A percentile compares a stretch with the other conserved stretches of the same genome.
Evolutionary conservation across 2,888 invertebrate species (phyloP).

Genomic region (Xestia sexstrigata): DNA sequence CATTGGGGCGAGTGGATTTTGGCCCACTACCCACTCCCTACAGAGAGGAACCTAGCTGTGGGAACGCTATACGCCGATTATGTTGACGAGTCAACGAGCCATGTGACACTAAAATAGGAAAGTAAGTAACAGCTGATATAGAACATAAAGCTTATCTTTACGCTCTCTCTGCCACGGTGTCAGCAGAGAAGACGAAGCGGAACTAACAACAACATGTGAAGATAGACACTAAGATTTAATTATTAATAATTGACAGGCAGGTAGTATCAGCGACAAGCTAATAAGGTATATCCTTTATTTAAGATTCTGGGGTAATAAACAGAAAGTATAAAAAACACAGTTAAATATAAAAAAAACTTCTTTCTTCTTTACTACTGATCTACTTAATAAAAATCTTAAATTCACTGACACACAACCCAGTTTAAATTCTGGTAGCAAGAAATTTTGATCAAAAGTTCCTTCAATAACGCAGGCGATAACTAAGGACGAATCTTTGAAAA

Average conservation of each 20-base stretch:
- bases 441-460: background rate
- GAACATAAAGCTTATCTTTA: conserved; percentile 45
- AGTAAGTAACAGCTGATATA: conserved; percentile 6
- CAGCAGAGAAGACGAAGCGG: conserved; percentile 52
- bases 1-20: too few relatives aligned
- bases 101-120: conserved; percentile 25
- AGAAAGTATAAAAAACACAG: background rate
- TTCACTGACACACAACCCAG: background rate
- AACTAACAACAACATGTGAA: conserved; percentile 41
- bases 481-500: background rate
- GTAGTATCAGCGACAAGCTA: conserved; percentile 13
- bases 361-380: background rate
- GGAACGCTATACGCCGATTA: background rate
- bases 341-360: too few relatives aligned
- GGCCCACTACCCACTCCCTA: too few relatives aligned
- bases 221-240: conserved; percentile 46
- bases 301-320: conserved; percentile 7
- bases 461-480: too few relatives aligned
- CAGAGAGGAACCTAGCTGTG: background rate
- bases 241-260: conserved; percentile 42
- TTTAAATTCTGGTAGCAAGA: background rate
- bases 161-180: conserved; percentile 54
- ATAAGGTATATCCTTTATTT: conserved; percentile 11
- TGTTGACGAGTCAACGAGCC: background rate
- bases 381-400: background rate